Base-by-base conservation (phyloP, 2,797 vertebrate genomes). In the Phrynocephalus forsythii region DNA sequence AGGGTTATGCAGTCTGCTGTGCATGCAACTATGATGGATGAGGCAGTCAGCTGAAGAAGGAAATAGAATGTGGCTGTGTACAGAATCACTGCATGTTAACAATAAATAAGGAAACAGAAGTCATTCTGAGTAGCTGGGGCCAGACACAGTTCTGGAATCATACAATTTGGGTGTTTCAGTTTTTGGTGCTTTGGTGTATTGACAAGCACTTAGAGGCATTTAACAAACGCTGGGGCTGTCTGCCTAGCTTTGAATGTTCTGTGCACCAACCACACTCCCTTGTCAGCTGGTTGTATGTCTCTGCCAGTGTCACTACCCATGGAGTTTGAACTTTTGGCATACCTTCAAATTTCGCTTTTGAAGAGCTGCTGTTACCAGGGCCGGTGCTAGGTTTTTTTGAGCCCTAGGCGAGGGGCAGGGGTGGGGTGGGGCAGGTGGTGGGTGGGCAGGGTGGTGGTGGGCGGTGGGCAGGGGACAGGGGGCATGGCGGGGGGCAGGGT, bases 21-120 rank as follows among this genome's bases (percentile, higher is more conserved):
- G 84, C 80, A 68, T 20, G n/a, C 77, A 87, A 78, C 56, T 69
- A 83, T 85, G 44, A 88, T 73, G 77, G 38, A 88, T 88, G 60
- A 88, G 76, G 24, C 22, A 80, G 82, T 24, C 52, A 50, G 22
- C 67, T 30, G 50, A 28, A 56, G 6, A 3, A 50, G 50, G 3
- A 22, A 63, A 33, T 5, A 76, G n/a, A 60, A 67, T 85, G 50
- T 9, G 44, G 38, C 72, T 67, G 10, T 56, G 22, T 44, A 22
- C 63, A 81, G 60, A 24, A 85, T 68, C 24, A 28, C 8, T 85
- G n/a, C 69, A 75, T 28, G 52, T 80, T 52, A 67, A 52, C 80
- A 75, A 38, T 66, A 85, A 76, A 68, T 28, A 56, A 48, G 20
- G 85, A 73, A 82, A 66, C 69, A 50, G 9, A 48, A 79, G 26